A percentile compares a stretch with the other conserved stretches of the same genome.
phyloP scores from a whole-genome alignment of 2,888 invertebrate genomes.

The Smittia sp. region DNA sequence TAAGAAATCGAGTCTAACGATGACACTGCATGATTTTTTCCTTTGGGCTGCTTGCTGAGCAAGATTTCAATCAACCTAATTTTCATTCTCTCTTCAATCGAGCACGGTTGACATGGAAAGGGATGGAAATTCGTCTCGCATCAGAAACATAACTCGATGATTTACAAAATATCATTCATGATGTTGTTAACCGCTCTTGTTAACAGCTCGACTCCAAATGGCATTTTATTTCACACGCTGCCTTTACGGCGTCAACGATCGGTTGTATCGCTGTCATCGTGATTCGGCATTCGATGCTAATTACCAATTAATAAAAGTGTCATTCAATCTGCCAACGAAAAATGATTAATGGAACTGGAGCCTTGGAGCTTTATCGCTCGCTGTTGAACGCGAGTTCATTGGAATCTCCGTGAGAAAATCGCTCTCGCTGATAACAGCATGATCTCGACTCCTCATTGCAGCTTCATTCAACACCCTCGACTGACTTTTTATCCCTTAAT shows the following conservation, averaged over 20 bases:
- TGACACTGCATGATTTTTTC: neutral
- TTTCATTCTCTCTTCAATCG: neutral
- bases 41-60: slow-evolving; percentile 34
- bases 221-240: neutral
- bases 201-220: neutral
- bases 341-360: slow-evolving; percentile 3
- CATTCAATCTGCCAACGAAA: no score
- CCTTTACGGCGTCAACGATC: neutral
- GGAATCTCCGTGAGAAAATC: slow-evolving; percentile 16
- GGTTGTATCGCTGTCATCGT: neutral
- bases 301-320: slow-evolving; percentile 7
- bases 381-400: neutral
- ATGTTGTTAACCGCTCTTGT: neutral
- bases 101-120: slow-evolving; percentile 31
- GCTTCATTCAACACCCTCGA: slow-evolving; percentile 2
- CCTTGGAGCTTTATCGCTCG: neutral
- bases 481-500: slow-evolving; percentile 6
- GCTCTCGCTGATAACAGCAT: neutral
- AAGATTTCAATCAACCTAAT: slow-evolving; percentile 37
- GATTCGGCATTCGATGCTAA: neutral
- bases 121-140: slow-evolving; percentile 25
- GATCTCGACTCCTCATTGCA: no score
- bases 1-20: neutral
- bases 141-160: slow-evolving; percentile 34
- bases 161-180: slow-evolving; percentile 11